Base-by-base conservation (phyloP, 2,888 invertebrate species). In the Parnassius smintheus region DNA sequence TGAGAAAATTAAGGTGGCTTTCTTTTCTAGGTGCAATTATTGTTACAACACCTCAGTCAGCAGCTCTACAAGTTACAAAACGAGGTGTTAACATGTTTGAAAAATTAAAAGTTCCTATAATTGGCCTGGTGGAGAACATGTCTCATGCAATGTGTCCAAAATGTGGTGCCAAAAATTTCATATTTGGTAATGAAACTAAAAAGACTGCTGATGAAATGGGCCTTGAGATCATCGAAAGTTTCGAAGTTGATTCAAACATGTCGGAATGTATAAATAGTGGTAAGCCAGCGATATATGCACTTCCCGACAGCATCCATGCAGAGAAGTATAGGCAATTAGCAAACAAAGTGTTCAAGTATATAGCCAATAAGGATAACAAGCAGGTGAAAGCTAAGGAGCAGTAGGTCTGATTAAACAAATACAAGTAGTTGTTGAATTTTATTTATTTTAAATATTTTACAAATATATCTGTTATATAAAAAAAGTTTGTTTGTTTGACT, bases 101-200 rank as follows among this genome's bases (percentile, higher is more conserved):
- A 66, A 97, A 96, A 80, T 91, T 98, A 2, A 93, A 95, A 67
- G 94, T 97, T 9, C 97, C 97, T 0, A 93, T 98, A 50, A 92
- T 96, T 55, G 98, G 98, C n/a, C 81, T 98, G 65, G 95, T 98
- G 0, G 96, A 98, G 80, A 98, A 98, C 83, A 98, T 98, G 98
- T 95, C 95, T 3, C 93, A 94, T 62, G 94, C 95, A 0, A 89
- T 93, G 53, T 98, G 98, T 80, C 93, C 94, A 0, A 94, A 95
- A 41, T 98, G 98, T 81, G 93, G 94, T 22, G 91, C 93, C n/a
- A 91, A 93, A 64, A 94, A 96, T 66, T 92, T 93, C 67, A 88
- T 98, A 45, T 98, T 97, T 81, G 96, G 96, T 2, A 90, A 93
- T 65, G 94, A 93, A 44, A 95, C 94, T 0, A 82, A 92, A 53